Evolutionary conservation across 2,113 vertebrate species (phyloP).

Genomic region (Grallaria varia): DNA sequence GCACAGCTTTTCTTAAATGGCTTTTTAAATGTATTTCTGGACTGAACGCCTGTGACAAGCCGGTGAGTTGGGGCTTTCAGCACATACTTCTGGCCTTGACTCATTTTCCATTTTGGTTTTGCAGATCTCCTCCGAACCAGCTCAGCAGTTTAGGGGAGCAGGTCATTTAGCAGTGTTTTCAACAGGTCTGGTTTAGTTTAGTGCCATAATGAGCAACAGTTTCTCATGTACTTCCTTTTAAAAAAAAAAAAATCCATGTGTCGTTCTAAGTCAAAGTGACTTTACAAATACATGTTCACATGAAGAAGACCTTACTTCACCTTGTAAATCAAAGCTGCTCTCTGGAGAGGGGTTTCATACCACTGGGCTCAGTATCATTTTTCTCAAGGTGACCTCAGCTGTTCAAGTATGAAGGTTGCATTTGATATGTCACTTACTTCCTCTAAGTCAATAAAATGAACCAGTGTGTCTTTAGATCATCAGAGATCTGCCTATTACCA

Average conservation of each 20-base stretch:
- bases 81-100: neutral
- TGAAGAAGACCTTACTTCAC: constrained; percentile 64
- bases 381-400: constrained; percentile 75
- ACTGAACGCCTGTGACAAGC: neutral
- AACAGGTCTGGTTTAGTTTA: neutral
- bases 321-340: constrained; percentile 69
- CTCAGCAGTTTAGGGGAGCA: neutral
- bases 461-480: constrained; percentile 72
- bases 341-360: constrained; percentile 55
- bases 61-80: constrained; percentile 27
- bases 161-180: neutral
- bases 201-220: neutral
- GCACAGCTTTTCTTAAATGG: neutral
- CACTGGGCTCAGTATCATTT: constrained; percentile 46
- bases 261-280: neutral
- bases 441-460: constrained; percentile 67
- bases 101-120: neutral
- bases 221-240: neutral
- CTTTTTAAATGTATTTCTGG: constrained; percentile 23
- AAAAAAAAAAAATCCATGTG: neutral
- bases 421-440: constrained; percentile 74
- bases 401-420: constrained; percentile 68
- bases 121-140: neutral
- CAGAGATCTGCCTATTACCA: constrained; percentile 66
- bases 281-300: neutral